Percentiles rank a stretch among this genome's conserved stretches.
Conservation (phyloP, 2,888 invertebrate genomes). For the Tholera decimalis region DNA sequence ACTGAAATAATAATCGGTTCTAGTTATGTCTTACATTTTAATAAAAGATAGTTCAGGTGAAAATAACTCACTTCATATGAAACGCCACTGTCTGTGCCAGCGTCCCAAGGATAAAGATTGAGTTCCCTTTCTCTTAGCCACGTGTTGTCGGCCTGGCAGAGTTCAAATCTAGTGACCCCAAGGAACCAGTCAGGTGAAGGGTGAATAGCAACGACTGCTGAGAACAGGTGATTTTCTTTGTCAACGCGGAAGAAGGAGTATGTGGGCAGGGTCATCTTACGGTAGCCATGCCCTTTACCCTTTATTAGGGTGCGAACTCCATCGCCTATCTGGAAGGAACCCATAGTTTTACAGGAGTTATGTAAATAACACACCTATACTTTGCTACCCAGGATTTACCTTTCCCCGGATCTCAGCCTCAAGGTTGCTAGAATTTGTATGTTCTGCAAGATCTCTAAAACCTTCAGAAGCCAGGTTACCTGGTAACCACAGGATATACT, state of each 20-base stretch:
- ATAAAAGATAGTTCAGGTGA: not conserved
- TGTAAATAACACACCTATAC: not conserved
- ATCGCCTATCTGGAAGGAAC: slow-evolving; percentile 77
- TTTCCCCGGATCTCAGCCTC: slow-evolving; percentile 84
- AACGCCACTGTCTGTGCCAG: slow-evolving; percentile 98
- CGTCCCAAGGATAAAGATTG: slow-evolving; percentile 98
- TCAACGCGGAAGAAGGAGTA: slow-evolving; percentile 84
- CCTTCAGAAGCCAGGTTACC: slow-evolving; percentile 82
- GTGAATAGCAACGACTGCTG: slow-evolving; percentile 78
- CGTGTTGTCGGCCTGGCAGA: slow-evolving; percentile 96
- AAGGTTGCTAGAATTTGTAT: slow-evolving; percentile 82
- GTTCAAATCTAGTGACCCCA: slow-evolving; percentile 96
- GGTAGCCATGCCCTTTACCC: slow-evolving; percentile 86
- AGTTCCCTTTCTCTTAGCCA: slow-evolving; percentile 96
- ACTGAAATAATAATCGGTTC: slow-evolving; percentile 70
- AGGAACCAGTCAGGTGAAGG: slow-evolving; percentile 99
- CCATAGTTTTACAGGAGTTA: not conserved
- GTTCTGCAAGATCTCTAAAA: slow-evolving; percentile 81
- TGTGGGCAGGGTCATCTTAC: slow-evolving; percentile 81
- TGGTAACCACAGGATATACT: slow-evolving; percentile 83
- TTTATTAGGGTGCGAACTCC: slow-evolving; percentile 86
- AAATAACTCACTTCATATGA: slow-evolving; percentile 94
- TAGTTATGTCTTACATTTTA: not conserved
- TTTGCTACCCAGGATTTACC: slow-evolving; percentile 65
- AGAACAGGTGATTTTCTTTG: slow-evolving; percentile 80